Evolutionary conservation across 2,113 vertebrate species (phyloP).

Genomic region (Aplodontia rufa): DNA sequence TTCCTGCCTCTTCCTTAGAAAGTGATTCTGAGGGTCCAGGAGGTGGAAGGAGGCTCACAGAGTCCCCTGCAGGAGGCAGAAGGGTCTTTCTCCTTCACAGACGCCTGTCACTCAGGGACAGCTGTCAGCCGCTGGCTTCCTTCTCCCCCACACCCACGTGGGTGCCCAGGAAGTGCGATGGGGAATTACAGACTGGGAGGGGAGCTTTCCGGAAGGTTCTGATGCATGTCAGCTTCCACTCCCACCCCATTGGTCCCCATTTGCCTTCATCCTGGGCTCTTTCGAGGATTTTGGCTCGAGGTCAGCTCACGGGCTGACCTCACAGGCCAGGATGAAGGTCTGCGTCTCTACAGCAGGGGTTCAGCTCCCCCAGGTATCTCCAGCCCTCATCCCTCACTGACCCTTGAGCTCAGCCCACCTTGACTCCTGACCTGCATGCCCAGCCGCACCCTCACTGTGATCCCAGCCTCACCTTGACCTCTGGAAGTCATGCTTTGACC

Average conservation of each 20-base stretch:
- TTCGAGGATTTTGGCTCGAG: background rate
- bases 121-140: too few species aligned
- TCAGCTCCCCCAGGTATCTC: background rate
- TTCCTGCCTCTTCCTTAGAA: background rate
- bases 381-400: background rate
- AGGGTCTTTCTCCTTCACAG: background rate
- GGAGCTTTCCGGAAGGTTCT: too few species aligned
- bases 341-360: background rate
- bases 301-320: background rate
- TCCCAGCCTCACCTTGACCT: too few species aligned
- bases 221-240: background rate
- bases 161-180: rapidly evolving
- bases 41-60: background rate
- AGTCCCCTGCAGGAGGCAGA: background rate
- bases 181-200: background rate
- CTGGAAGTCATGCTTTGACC: background rate
- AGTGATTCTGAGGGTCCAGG: background rate
- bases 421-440: background rate
- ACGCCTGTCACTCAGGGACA: background rate
- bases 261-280: background rate
- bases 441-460: background rate
- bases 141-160: too few species aligned
- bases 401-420: background rate
- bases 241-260: background rate
- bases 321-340: too few species aligned